A percentile compares a stretch with the other conserved stretches of the same genome.
Evolutionary conservation across 2,113 vertebrate genomes (phyloP).

Genomic region (Saimiri boliviensis): DNA sequence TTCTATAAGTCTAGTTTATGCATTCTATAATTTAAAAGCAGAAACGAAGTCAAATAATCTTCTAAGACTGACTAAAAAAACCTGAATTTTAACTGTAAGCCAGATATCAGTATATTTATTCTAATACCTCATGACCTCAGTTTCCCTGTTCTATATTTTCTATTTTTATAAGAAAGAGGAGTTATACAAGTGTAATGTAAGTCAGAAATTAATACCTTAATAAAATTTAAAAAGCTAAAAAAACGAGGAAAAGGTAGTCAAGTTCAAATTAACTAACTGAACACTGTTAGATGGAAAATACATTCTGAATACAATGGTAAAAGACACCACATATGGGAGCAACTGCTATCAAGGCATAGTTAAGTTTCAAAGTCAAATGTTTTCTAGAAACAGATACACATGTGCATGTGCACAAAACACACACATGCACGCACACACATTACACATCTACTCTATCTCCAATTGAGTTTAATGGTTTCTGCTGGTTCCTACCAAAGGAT

Average conservation of each 20-base stretch:
- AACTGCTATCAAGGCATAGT: background rate
- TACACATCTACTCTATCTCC: background rate
- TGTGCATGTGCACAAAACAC: background rate
- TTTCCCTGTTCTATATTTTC: slow-evolving; percentile 14
- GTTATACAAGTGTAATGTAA: background rate
- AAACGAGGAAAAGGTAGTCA: background rate
- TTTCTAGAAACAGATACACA: slow-evolving; percentile 23
- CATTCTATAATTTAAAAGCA: slow-evolving; percentile 2
- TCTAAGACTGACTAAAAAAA: slow-evolving; percentile 8
- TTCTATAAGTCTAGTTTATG: background rate
- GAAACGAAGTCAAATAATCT: background rate
- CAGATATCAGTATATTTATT: background rate
- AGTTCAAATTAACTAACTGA: slow-evolving; percentile 33
- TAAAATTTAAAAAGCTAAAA: slow-evolving; percentile 42
- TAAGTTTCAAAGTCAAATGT: slow-evolving; percentile 34
- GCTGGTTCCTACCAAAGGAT: background rate
- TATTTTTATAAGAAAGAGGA: slow-evolving; percentile 39
- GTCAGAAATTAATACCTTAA: slow-evolving; percentile 9
- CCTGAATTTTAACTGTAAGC: background rate
- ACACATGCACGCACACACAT: background rate
- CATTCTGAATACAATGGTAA: slow-evolving; percentile 13
- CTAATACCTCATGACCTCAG: background rate
- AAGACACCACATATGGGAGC: background rate
- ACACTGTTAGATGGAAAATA: background rate
- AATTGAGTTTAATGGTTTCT: background rate